These are phyloP conservation scores for Candidula unifasciata DNA, from an alignment of 2,888 invertebrate species.

Conservation along the genomic window DNA sequence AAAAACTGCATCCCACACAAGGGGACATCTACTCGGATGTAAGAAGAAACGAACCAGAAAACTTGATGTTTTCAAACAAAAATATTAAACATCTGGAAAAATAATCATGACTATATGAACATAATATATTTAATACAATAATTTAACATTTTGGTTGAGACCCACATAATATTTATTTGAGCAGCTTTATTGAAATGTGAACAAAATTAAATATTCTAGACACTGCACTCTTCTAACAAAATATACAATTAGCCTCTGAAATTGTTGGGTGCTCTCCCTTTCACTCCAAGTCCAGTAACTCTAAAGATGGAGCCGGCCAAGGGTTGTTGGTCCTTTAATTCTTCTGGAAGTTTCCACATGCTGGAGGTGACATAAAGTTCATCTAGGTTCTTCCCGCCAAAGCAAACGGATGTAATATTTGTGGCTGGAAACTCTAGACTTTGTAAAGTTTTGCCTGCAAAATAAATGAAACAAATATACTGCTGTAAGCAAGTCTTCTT, in stretches of 20 bases:
- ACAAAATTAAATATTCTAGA: no score
- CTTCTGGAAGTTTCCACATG: conserved; percentile 49
- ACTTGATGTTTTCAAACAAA: no score
- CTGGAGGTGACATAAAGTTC: conserved; percentile 85
- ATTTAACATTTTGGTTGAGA: no score
- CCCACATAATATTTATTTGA: no score
- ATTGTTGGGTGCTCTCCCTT: conserved; percentile 64
- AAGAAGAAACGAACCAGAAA: no score
- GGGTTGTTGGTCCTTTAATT: conserved; percentile 78
- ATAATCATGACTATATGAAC: no score
- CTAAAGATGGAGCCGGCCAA: conserved; percentile 75
- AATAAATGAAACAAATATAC: background rate
- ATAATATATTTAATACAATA: no score
- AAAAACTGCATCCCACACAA: no score
- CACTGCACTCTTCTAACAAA: no score
- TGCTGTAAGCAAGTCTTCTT: background rate
- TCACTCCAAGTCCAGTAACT: conserved; percentile 72
- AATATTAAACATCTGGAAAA: no score
- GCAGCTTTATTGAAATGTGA: no score
- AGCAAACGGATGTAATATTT: conserved; percentile 85
- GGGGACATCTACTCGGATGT: no score
- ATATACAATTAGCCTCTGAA: conserved; percentile 43
- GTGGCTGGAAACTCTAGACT: conserved; percentile 83
- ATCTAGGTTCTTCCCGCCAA: conserved; percentile 84
- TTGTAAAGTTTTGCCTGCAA: conserved; percentile 80